These are phyloP conservation scores for Maniola jurtina DNA, from an alignment of 1,140 invertebrate species.

Conservation along the genomic window DNA sequence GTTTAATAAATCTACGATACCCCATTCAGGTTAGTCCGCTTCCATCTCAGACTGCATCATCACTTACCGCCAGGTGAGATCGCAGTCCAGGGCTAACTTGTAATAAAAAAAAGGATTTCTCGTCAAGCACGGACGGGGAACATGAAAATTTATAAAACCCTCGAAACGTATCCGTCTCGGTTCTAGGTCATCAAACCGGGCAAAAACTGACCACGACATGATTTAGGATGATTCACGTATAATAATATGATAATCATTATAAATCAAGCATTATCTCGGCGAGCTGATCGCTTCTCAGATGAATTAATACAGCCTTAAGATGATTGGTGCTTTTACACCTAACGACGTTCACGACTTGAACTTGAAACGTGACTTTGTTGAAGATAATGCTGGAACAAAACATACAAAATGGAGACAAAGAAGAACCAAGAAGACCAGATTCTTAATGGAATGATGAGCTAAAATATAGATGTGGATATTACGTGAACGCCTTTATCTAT, in stretches of 20 bases:
- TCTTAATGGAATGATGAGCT: too few relatives aligned
- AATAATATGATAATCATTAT: slow-evolving; percentile 71
- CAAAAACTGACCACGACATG: slow-evolving; percentile 48
- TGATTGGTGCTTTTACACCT: slow-evolving; percentile 33
- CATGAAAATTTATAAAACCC: slow-evolving; percentile 24
- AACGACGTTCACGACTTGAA: slow-evolving; percentile 24
- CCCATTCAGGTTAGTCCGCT: too few relatives aligned
- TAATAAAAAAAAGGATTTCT: too few relatives aligned
- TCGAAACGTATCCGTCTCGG: slow-evolving; percentile 25
- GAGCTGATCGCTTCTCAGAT: slow-evolving; percentile 51
- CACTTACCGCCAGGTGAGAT: too few relatives aligned
- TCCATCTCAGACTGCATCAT: too few relatives aligned
- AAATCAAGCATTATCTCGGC: slow-evolving; percentile 65
- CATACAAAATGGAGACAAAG: too few relatives aligned
- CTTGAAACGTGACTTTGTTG: background rate
- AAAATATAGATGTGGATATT: too few relatives aligned
- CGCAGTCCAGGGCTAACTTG: too few relatives aligned
- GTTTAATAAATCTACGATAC: too few relatives aligned
- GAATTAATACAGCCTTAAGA: slow-evolving; percentile 43
- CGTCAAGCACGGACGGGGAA: background rate
- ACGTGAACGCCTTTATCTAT: too few relatives aligned
- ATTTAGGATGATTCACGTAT: slow-evolving; percentile 63
- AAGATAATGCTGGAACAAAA: background rate
- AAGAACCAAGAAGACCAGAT: too few relatives aligned
- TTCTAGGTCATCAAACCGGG: slow-evolving; percentile 36